A percentile compares a stretch with the other conserved stretches of the same genome.
Evolutionary conservation across 2,888 invertebrate genomes (phyloP).

Genomic region (Schizaphis graminum): DNA sequence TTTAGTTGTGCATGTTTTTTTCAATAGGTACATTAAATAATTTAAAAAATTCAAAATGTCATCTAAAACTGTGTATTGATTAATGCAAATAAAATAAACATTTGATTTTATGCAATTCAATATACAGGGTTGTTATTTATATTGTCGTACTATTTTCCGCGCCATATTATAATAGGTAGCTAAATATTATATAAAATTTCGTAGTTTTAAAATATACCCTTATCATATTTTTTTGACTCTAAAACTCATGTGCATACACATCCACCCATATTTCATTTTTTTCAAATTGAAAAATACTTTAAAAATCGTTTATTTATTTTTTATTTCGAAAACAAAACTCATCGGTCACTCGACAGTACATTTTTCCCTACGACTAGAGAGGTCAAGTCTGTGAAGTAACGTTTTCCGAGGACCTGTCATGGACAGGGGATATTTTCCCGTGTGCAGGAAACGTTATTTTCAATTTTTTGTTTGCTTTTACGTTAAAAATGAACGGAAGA

Average conservation of each 20-base stretch:
- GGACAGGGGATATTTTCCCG: slow-evolving; percentile 3
- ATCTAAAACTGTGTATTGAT: neutral
- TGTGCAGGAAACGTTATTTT: slow-evolving; percentile 35
- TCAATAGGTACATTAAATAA: neutral
- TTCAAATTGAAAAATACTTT: slow-evolving; percentile 37
- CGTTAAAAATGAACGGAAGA: slow-evolving; percentile 23
- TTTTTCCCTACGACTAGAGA: slow-evolving; percentile 18
- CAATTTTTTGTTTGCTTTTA: slow-evolving; percentile 47
- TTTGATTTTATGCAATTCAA: neutral
- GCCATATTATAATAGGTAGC: neutral
- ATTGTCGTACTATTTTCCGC: neutral
- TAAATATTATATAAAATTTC: neutral
- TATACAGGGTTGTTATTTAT: neutral
- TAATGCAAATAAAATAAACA: neutral
- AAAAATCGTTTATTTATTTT: neutral
- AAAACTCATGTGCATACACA: neutral
- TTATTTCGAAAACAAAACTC: slow-evolving; percentile 3
- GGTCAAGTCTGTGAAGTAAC: slow-evolving; percentile 29
- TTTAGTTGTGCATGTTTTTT: neutral
- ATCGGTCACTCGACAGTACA: neutral
- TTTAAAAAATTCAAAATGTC: neutral
- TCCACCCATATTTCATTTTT: neutral
- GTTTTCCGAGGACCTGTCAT: slow-evolving; percentile 45
- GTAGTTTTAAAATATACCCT: neutral
- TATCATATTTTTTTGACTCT: neutral